A percentile compares a stretch with the other conserved stretches of the same genome.
phyloP scores from a whole-genome alignment of 2,113 vertebrate species.

The Gallinago jamesoni region DNA sequence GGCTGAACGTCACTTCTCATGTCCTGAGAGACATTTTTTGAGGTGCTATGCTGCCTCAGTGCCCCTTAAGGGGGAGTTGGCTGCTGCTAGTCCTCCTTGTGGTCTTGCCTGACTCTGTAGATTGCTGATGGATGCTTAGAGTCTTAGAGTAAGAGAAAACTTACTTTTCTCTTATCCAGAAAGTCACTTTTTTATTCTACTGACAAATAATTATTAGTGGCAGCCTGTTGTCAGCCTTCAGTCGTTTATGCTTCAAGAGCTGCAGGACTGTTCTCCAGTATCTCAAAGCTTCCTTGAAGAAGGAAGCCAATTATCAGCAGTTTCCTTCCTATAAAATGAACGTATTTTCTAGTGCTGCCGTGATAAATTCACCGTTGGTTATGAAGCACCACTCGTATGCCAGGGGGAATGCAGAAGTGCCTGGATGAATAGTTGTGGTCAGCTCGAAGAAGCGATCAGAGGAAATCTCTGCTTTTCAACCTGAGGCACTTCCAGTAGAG shows the following conservation, averaged over 20 bases:
- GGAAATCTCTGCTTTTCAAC: background rate
- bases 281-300: background rate
- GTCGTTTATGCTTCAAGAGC: background rate
- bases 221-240: background rate
- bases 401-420: background rate
- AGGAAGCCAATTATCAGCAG: background rate
- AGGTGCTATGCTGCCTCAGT: background rate
- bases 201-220: background rate
- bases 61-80: background rate
- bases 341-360: background rate
- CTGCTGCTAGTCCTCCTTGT: background rate
- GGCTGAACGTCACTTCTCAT: background rate
- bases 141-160: background rate
- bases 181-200: background rate
- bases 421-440: background rate
- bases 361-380: background rate
- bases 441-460: background rate
- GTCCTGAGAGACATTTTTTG: background rate
- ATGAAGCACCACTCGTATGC: fast-evolving
- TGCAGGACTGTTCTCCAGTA: background rate
- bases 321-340: background rate
- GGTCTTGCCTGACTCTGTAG: background rate
- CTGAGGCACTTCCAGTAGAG: background rate
- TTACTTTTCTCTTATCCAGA: no score
- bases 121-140: background rate